Conservation (phyloP, 2,888 invertebrate genomes). For the Spicauda simplicius region DNA sequence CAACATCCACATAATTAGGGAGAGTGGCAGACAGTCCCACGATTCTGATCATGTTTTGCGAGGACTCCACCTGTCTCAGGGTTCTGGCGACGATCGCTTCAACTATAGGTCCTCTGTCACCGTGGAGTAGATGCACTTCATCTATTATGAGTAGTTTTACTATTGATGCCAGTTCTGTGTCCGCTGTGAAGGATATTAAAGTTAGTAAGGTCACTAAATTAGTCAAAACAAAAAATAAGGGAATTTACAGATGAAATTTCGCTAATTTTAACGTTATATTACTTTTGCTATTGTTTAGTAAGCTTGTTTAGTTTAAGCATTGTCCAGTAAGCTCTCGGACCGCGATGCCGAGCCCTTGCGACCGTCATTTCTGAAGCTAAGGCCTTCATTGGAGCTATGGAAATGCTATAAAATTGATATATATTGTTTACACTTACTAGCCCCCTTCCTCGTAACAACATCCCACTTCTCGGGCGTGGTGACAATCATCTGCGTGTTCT, state of each 20-base stretch:
- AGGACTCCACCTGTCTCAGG: conserved; percentile 94
- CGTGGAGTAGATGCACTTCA: conserved; percentile 98
- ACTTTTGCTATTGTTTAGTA: no score
- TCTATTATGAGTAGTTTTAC: conserved; percentile 98
- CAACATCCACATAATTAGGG: conserved; percentile 99
- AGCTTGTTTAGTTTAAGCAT: no score
- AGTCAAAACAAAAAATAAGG: no score
- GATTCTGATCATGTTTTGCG: conserved; percentile 97
- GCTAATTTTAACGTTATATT: no score
- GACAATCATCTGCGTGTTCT: conserved; percentile 98
- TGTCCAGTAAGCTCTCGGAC: conserved; percentile 98
- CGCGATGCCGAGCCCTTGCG: conserved; percentile 89
- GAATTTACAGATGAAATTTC: no score
- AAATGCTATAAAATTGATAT: neutral
- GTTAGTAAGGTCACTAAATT: neutral
- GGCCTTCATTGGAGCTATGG: conserved; percentile 99
- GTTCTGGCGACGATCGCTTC: conserved; percentile 98
- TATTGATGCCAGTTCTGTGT: conserved; percentile 94
- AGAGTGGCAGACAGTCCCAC: conserved; percentile 98
- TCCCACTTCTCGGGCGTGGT: conserved; percentile 99
- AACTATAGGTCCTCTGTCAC: conserved; percentile 98
- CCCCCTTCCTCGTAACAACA: conserved; percentile 97
- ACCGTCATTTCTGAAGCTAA: conserved; percentile 98
- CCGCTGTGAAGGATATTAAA: conserved; percentile 80
- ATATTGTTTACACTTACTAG: conserved; percentile 79